phyloP scores from a whole-genome alignment of 2,113 vertebrate genomes.

The Erythrocebus patas region DNA sequence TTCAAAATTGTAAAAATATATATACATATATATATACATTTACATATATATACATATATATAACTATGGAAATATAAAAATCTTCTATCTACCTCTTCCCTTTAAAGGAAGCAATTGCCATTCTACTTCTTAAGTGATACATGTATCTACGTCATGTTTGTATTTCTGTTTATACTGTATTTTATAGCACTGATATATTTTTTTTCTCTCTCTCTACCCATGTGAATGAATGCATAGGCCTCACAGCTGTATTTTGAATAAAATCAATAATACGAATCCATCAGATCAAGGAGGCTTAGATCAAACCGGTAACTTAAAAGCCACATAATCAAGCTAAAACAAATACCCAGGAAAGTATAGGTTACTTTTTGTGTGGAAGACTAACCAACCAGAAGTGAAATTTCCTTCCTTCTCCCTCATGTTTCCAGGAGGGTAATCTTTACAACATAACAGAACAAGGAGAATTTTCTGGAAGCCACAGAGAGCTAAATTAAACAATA shows the following conservation, averaged over 20 bases:
- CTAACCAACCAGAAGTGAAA: constrained; percentile 20
- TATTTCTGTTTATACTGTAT: background rate
- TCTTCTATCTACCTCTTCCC: background rate
- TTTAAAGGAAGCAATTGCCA: background rate
- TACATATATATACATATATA: no score
- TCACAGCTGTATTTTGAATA: constrained; percentile 4
- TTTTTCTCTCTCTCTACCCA: background rate
- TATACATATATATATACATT: no score
- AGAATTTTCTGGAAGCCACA: constrained; percentile 63
- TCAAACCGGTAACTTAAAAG: constrained; percentile 1
- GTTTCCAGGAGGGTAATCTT: constrained; percentile 65
- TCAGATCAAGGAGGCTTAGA: constrained; percentile 22
- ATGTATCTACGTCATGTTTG: background rate
- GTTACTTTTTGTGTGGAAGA: constrained; percentile 48
- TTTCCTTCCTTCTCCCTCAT: constrained; percentile 38
- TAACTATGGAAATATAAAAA: background rate
- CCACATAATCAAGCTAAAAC: constrained; percentile 50
- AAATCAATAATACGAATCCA: constrained; percentile 41
- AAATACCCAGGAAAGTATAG: background rate
- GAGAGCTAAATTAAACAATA: constrained; percentile 75
- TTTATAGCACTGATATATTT: background rate
- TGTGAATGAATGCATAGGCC: background rate
- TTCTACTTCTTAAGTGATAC: background rate
- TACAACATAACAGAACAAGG: constrained; percentile 25
- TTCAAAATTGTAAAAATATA: background rate